phyloP scores from a whole-genome alignment of 2,113 vertebrate genomes.

The Elephas maximus region DNA sequence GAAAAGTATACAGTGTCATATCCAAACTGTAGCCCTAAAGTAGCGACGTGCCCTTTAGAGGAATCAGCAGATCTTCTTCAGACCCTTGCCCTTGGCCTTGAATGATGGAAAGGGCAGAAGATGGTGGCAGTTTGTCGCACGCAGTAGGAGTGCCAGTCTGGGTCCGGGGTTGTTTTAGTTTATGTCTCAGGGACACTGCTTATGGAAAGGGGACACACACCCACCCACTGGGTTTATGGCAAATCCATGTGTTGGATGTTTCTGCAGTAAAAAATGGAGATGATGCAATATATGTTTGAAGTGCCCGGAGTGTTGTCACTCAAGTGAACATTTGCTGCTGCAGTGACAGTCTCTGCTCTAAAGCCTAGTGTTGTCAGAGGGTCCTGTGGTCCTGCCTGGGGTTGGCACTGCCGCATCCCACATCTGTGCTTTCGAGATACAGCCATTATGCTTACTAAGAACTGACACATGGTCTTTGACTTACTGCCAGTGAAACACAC shows the following conservation, averaged over 20 bases:
- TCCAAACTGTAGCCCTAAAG: background rate
- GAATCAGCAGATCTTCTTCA: background rate
- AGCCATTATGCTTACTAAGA: background rate
- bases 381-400: accelerated
- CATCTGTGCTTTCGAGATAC: background rate
- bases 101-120: background rate
- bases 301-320: background rate
- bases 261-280: background rate
- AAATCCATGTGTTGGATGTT: background rate
- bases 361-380: background rate
- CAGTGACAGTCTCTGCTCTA: background rate
- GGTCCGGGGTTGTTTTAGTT: background rate
- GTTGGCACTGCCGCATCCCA: background rate
- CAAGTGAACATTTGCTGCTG: background rate
- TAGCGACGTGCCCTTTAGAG: accelerated
- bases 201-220: background rate
- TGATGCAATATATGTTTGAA: background rate
- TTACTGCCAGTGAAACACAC: no score
- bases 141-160: background rate
- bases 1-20: background rate
- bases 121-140: background rate
- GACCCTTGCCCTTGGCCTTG: background rate
- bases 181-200: background rate
- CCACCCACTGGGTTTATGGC: background rate
- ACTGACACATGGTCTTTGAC: background rate